Evolutionary conservation across 2,888 invertebrate species (phyloP).

Genomic region (Therioaphis trifolii): DNA sequence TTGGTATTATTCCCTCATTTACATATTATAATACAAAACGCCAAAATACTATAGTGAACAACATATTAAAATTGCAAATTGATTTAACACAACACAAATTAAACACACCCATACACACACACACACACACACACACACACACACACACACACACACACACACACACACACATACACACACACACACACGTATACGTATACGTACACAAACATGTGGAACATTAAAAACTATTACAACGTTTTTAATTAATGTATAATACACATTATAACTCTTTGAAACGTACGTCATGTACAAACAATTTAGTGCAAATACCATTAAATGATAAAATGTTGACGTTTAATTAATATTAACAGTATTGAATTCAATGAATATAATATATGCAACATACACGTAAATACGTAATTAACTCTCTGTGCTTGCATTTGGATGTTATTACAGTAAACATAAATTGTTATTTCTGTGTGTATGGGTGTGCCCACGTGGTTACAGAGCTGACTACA

Average conservation of each 20-base stretch:
- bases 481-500: too few species aligned
- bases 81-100: background rate
- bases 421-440: background rate
- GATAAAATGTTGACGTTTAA: constrained; percentile 43
- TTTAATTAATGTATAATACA: constrained; percentile 24
- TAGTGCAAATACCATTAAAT: background rate
- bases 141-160: too few species aligned
- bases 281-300: constrained; percentile 6
- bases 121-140: too few species aligned
- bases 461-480: too few species aligned
- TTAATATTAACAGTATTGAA: constrained; percentile 35
- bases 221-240: constrained; percentile 12
- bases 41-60: background rate
- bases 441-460: background rate
- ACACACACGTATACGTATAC: too few species aligned
- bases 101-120: background rate
- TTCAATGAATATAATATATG: constrained; percentile 7
- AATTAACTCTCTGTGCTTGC: constrained; percentile 14
- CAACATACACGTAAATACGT: background rate
- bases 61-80: background rate
- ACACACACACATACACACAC: too few species aligned
- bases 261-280: background rate
- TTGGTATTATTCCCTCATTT: too few species aligned
- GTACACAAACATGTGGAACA: too few species aligned
- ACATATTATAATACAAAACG: too few species aligned